phyloP scores from a whole-genome alignment of 2,888 invertebrate genomes.

The Dendrolimus houi region DNA sequence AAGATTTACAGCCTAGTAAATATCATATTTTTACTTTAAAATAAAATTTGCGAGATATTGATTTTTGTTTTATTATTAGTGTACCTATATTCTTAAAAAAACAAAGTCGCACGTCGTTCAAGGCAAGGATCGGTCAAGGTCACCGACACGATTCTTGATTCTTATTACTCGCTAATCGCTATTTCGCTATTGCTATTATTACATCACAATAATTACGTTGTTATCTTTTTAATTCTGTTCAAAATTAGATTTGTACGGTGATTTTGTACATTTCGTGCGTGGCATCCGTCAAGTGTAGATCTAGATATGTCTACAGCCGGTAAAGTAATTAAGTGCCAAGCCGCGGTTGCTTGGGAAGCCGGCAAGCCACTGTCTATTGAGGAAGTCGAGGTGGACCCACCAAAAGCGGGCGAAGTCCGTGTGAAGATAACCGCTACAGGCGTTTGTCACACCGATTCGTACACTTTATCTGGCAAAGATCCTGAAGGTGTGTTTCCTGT shows the following conservation, averaged over 20 bases:
- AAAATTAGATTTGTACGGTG: not conserved
- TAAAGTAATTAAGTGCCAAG: constrained; percentile 91
- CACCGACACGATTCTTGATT: too few relatives aligned
- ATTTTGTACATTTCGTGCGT: constrained; percentile 25
- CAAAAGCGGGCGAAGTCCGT: constrained; percentile 94
- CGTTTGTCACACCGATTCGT: constrained; percentile 95
- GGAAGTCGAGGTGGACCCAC: constrained; percentile 95
- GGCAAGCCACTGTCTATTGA: constrained; percentile 93
- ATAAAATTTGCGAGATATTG: too few relatives aligned
- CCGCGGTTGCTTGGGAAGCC: constrained; percentile 97
- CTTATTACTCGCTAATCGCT: too few relatives aligned
- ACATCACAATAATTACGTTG: constrained; percentile 22
- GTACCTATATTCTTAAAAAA: too few relatives aligned
- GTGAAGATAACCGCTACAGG: constrained; percentile 87
- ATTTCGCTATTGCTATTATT: constrained; percentile 8
- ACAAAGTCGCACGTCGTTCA: too few relatives aligned
- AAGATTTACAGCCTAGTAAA: too few relatives aligned
- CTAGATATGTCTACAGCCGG: constrained; percentile 57
- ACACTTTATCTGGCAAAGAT: constrained; percentile 91
- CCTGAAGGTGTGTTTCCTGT: constrained; percentile 95
- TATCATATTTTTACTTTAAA: too few relatives aligned
- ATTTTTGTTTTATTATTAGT: too few relatives aligned
- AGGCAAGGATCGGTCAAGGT: too few relatives aligned
- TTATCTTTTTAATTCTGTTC: constrained; percentile 2
- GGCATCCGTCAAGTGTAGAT: constrained; percentile 18